Base-by-base conservation (phyloP, 2,113 vertebrate species). In the Solea solea region DNA sequence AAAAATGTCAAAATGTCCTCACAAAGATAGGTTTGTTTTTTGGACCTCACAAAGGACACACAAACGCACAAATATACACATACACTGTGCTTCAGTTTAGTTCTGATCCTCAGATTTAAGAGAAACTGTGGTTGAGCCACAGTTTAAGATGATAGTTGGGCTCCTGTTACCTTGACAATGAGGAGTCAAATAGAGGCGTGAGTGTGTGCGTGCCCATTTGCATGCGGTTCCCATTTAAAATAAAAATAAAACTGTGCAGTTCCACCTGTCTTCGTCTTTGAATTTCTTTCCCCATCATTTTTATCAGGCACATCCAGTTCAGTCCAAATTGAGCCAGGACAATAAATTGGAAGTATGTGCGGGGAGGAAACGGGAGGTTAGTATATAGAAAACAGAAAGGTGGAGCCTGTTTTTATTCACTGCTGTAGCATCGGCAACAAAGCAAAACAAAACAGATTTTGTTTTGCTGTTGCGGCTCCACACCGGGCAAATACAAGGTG, bases 111-210 rank as follows among this genome's bases (percentile, higher is more conserved):
- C 21, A 49, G 11, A 34, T 6, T 53, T 69, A 62, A 78, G 63
- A 64, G 51, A 55, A 71, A 44, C 55, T 57, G 48, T 57, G 42
- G 21, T 21, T 21, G 67, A 78, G 53, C 68, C 60, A 62, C 21
- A 21, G 21, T 21, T 21, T 55, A 53, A 76, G 75, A 57, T 80
- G 80, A 71, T 74, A 64, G 34, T 52, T 42, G 8, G 57, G 11
- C 68, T 74, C 52, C 74, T 77, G 69, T 87, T 76, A 81, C 65
- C 41, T 62, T 75, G 81, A 72, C 69, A 63, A 78, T 70, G 39
- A 80, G 68, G 68, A 74, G 45, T 45, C 6, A 27, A 68, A 82
- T 76, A 74, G 46, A 78, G 3, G 28, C 7, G 34, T 34, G 34
- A 2, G 34, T 60, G 34, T 42, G 5, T 76, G 21, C 21, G 16